phyloP scores from a whole-genome alignment of 1,140 invertebrate genomes.

The Bombyx mandarina region DNA sequence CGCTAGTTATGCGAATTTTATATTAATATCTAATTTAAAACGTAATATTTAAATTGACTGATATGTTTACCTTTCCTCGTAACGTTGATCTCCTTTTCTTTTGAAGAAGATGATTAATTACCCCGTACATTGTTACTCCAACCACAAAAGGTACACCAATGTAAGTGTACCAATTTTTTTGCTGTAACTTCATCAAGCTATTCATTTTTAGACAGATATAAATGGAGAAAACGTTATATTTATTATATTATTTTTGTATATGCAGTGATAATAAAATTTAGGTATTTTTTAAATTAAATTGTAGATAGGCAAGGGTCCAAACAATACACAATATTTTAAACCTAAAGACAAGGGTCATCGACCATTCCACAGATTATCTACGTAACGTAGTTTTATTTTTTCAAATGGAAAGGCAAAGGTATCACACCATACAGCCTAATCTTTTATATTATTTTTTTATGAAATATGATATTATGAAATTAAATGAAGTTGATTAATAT shows the following conservation, averaged over 20 bases:
- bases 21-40: neutral
- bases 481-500: no score
- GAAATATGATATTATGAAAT: no score
- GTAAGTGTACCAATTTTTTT: conserved; percentile 6
- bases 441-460: no score
- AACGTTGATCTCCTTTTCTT: conserved; percentile 31
- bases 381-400: no score
- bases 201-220: neutral
- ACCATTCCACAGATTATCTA: no score
- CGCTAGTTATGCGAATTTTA: no score
- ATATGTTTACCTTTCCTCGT: conserved; percentile 39
- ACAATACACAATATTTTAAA: no score
- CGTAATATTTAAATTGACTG: conserved; percentile 1
- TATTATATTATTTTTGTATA: neutral
- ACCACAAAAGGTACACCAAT: conserved; percentile 37
- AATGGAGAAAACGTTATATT: neutral
- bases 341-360: no score
- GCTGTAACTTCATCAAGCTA: neutral
- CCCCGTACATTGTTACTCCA: conserved; percentile 28
- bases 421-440: no score
- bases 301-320: neutral
- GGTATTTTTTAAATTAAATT: neutral
- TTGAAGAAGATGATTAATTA: conserved; percentile 19
- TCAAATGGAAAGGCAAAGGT: no score
- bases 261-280: neutral